Base-by-base conservation (phyloP, 2,888 invertebrate genomes). In the Pediacus dermestoides region DNA sequence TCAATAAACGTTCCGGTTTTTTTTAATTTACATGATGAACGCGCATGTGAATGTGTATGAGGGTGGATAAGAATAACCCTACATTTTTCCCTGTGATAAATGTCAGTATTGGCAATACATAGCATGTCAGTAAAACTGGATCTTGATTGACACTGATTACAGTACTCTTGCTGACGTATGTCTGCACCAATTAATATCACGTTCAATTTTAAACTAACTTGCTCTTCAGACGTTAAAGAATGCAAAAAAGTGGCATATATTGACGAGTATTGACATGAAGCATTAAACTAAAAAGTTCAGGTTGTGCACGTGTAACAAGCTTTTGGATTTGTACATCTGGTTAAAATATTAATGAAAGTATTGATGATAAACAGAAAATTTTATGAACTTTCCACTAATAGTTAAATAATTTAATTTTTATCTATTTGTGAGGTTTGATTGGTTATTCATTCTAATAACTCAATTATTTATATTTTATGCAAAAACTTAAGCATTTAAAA, bases 141-240 rank as follows among this genome's bases (percentile, higher is more conserved):
- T 48, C 49, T 49, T 59, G 59, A 59, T 56, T 59, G 59, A 59
- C 59, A 49, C 37, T 59, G 54, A 59, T 59, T 57, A 54, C 50
- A 55, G 55, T 44, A 37, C 48, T 48, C 39, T 36, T 42, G 36
- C 44, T 51, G 50, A 45, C 37, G 37, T 37, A 46, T 40, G 55
- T 53, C 53, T 38, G 41, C 40, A 42, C 43, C 47, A 46, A 52
- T 55, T 52, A 53, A 51, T 48, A 47, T 51, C 45, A 42, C 31
- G 16, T 21, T 32, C 12, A 22, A 31, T 32, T 35, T 32, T 37
- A 32, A 36, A 40, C 26, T 32, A 10, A 13, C 8, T 22, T n/a
- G n/a, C 23, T 4, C 23, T 23, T 28, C 28, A 28, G 14, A 13
- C 14, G n/a, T 28, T 4, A 28, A 13, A 28, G 28, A 25, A 25